Evolutionary conservation across 1,140 invertebrate genomes (phyloP), one percentile per base, ranked within the genome.

Genomic region (Camponotus floridanus): DNA sequence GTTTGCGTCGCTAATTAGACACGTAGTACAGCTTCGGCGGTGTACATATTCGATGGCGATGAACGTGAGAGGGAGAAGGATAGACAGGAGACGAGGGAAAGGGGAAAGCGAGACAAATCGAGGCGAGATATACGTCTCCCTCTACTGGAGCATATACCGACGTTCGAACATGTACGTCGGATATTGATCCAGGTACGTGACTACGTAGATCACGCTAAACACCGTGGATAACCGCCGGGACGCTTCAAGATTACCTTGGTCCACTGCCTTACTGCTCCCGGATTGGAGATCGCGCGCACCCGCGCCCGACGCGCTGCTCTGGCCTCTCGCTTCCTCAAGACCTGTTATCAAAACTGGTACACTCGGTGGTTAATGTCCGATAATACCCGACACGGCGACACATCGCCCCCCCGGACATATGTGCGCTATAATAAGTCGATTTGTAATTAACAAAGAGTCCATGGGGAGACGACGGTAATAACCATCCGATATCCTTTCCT

Each of bases 1-100:
- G 92, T 93, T 93, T 93, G 91, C 93, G 87, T 90, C 91, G 87
- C 92, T 93, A 93, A 94, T 93, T 93, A 93, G 92, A 90, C 92
- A 93, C 92, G 92, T 93, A 90, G 88, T 92, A 92, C 92, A 87
- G 45, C 55, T 87, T 62, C 57, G 68, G 74, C 61, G 67, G 31
- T 86, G 89, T 87, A 76, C 74, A 74, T 87, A 73, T 67, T 76
- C 62, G 11, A 39, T 55, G 67, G 62, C 26, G 55, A 31, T 48
- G 42, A 79, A 65, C 13, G 45, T 15, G 42, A 45, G 42, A 45
- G 39, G 55, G n/a, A 45, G 78, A 45, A n/a, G 31, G 42, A 64
- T 7, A 55, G 39, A 51, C 8, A 7, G n/a, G 64, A n/a, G 51
- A 1, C 42, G 26, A 33, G 86, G 33, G 15, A 45, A 65, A 18